phyloP scores from a whole-genome alignment of 2,797 vertebrate species.

The Mormyrops attenuatus region DNA sequence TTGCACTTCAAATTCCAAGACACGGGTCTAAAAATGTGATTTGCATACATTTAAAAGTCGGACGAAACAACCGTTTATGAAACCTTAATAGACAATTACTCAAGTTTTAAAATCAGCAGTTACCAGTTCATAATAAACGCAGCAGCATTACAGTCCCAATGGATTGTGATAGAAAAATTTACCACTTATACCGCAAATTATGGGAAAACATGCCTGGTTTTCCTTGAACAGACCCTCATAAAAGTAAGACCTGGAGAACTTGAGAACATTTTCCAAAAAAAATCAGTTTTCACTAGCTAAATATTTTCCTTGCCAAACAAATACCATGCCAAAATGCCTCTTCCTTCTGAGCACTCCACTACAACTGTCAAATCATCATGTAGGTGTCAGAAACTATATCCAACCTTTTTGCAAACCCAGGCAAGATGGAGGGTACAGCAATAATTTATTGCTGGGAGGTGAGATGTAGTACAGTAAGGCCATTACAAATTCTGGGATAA shows the following conservation, averaged over 20 bases:
- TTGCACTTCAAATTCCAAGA: conserved; percentile 3
- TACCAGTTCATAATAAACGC: not conserved
- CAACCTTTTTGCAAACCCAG: not conserved
- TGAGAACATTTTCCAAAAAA: not conserved
- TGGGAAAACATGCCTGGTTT: not conserved
- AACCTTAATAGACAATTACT: not conserved
- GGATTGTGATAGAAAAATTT: not conserved
- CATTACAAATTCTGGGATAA: not conserved
- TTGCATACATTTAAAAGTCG: not conserved
- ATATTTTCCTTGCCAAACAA: not conserved
- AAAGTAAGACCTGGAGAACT: not conserved
- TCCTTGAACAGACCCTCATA: not conserved
- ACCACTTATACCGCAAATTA: not conserved
- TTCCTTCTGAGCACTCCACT: not conserved
- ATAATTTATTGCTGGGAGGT: not conserved
- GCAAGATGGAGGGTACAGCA: not conserved
- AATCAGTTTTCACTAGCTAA: not conserved
- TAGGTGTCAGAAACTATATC: not conserved
- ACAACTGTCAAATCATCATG: not conserved
- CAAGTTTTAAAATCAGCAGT: not conserved
- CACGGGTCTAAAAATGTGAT: not conserved
- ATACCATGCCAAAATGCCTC: no score
- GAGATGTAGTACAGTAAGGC: not conserved
- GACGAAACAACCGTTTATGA: not conserved
- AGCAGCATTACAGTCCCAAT: not conserved